Conservation (phyloP, 2,113 vertebrate species). For the Scytalopus superciliaris region DNA sequence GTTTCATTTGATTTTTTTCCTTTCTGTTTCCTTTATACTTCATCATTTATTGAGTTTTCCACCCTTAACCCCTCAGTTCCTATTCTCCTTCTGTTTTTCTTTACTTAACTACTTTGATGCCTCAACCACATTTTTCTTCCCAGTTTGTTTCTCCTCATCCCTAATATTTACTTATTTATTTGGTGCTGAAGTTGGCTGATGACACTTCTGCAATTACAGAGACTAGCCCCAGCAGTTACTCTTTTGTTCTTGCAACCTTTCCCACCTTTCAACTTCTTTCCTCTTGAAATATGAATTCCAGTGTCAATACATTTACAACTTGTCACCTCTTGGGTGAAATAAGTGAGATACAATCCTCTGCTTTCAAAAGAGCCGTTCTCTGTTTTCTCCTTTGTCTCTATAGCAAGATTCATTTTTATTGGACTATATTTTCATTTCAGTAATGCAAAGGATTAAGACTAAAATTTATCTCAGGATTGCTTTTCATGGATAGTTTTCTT, state of each 20-base stretch:
- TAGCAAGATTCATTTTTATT: background rate
- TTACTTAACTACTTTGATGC: background rate
- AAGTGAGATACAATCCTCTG: background rate
- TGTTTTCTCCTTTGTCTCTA: background rate
- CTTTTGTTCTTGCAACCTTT: background rate
- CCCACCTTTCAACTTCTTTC: background rate
- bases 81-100: background rate
- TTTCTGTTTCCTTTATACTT: background rate
- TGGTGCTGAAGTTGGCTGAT: background rate
- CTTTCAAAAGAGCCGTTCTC: background rate
- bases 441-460: background rate
- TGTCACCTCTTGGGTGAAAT: background rate
- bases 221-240: background rate
- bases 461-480: background rate
- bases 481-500: background rate
- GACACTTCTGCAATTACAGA: background rate
- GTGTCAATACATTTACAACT: background rate
- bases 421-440: background rate
- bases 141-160: rapidly evolving
- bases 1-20: background rate
- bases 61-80: background rate
- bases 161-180: background rate
- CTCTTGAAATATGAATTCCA: background rate
- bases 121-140: background rate
- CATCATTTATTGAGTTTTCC: background rate